Evolutionary conservation across 2,888 invertebrate species (phyloP), one percentile per base, ranked within the genome.

Genomic region (Dysmachus trigonus): DNA sequence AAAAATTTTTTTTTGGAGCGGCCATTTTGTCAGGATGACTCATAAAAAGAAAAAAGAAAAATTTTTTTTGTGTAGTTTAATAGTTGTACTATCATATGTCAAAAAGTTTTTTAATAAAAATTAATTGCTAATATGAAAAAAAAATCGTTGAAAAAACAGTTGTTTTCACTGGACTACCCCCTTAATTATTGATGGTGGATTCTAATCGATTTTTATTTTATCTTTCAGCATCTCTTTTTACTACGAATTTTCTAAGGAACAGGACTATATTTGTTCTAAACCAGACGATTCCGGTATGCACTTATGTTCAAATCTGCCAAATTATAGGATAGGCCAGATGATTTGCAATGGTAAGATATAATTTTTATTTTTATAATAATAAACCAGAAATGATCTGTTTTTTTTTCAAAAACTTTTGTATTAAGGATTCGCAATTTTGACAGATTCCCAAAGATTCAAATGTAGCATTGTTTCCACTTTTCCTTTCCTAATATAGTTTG

Each of bases 251-350:
- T 95, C 95, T 87, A 96, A 96, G 92, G 97, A 97, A 90, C 95
- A 97, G 93, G 99, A 99, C 93, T 99, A 98, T 93, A 99, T 99
- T 90, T 99, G 99, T 93, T 97, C 98, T 88, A 95, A 96, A 89
- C 95, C 96, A 47, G 97, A 97, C 89, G 97, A 98, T 91, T 97
- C 96, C 88, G 99, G 99, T 41, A 98, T 99, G 98, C 98, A 99
- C 92, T 93, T 94, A 62, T 99, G 99, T 92, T 94, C 94, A 83
- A 94, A 96, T 91, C 95, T 99, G 89, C 97, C 98, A 86, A 95
- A 97, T 22, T 95, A 94, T 90, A 94, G 95, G 88, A 94, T 95
- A 90, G 96, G 96, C 72, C 95, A 95, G 15, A 90, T 95, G 87
- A 93, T 95, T 76, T 98, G 98, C 93, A 97, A 96, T 90, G 95